phyloP scores from a whole-genome alignment of 2,888 invertebrate genomes.

The Cephus spinipes region DNA sequence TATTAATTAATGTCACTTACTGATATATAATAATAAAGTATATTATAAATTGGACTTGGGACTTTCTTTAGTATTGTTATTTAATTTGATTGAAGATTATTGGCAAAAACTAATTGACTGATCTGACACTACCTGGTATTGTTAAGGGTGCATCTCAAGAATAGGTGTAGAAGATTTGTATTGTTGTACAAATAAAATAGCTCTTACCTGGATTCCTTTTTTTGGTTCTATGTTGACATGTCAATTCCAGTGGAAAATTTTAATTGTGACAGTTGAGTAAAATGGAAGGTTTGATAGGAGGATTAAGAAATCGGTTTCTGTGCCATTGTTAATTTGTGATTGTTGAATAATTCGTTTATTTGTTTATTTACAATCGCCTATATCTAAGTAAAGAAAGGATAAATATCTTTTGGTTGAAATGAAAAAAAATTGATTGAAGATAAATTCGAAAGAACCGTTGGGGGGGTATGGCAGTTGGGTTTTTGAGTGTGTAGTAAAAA shows the following conservation, averaged over 20 bases:
- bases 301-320: background rate
- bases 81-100: background rate
- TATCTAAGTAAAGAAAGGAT: background rate
- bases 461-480: background rate
- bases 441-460: background rate
- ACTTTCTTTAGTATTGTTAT: background rate
- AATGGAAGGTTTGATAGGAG: background rate
- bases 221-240: too few relatives aligned
- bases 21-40: conserved; percentile 40
- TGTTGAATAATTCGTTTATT: conserved; percentile 1
- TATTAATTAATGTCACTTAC: conserved; percentile 44
- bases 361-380: background rate
- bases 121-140: background rate
- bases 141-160: background rate
- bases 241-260: too few relatives aligned
- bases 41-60: background rate
- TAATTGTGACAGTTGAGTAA: background rate
- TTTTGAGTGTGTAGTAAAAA: too few relatives aligned
- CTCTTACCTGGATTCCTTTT: background rate
- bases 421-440: background rate
- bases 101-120: background rate
- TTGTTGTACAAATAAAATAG: background rate
- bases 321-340: background rate
- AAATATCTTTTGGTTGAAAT: background rate
- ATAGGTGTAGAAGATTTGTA: background rate